Percentiles rank a stretch among this genome's conserved stretches.
Evolutionary conservation across 2,888 invertebrate genomes (phyloP).

Genomic region (Blastobasis lacticolella): DNA sequence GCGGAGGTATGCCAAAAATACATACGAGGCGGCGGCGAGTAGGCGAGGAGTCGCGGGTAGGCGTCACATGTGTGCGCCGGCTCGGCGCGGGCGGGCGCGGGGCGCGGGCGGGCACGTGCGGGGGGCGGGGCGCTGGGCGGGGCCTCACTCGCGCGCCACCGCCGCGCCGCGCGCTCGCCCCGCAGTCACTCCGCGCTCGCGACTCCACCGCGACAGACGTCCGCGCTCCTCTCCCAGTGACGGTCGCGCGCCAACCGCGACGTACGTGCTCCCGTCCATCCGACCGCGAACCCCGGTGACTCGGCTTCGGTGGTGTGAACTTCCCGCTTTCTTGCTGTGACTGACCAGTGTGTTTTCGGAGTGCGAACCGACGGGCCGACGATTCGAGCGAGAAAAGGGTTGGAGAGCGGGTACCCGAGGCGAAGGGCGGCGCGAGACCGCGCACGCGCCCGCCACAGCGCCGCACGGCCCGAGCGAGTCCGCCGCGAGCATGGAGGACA

Average conservation of each 20-base stretch:
- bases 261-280: conserved; percentile 26
- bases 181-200: conserved; percentile 46
- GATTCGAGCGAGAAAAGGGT: conserved; percentile 48
- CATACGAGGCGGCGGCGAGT: conserved; percentile 59
- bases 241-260: conserved; percentile 26
- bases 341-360: conserved; percentile 13
- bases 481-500: conserved; percentile 67
- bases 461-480: conserved; percentile 49
- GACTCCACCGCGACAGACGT: conserved; percentile 53
- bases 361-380: conserved; percentile 62
- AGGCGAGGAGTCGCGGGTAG: conserved; percentile 41
- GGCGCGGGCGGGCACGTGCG: conserved; percentile 22
- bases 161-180: conserved; percentile 24
- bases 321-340: too few relatives aligned
- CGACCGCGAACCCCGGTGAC: conserved; percentile 22
- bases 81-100: conserved; percentile 21
- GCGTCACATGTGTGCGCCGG: conserved; percentile 59
- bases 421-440: conserved; percentile 63
- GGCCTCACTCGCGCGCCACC: conserved; percentile 49
- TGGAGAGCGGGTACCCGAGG: conserved; percentile 53
- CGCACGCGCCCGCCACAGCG: conserved; percentile 31
- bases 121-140: conserved; percentile 38
- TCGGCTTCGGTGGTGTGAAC: conserved; percentile 24
- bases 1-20: conserved; percentile 57
- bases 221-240: conserved; percentile 17